Evolutionary conservation across 2,113 vertebrate genomes (phyloP).

Genomic region (Zapornia atra): DNA sequence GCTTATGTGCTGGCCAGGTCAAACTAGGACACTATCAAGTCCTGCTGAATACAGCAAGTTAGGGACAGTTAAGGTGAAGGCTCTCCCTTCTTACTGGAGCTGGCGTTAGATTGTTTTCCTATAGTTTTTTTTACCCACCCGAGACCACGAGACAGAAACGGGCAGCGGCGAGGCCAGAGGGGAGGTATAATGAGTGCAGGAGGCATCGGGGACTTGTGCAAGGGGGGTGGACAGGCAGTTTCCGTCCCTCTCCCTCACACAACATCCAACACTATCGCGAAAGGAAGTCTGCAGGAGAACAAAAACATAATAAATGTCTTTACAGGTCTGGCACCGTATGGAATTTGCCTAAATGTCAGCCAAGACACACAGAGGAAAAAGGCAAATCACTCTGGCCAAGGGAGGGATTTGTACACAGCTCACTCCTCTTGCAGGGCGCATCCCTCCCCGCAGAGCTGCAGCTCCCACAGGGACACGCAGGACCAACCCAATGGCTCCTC

Average conservation of each 20-base stretch:
- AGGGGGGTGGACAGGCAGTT: not conserved
- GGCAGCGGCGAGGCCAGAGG: not conserved
- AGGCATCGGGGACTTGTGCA: fast-evolving
- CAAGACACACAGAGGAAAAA: not conserved
- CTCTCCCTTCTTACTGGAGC: not conserved
- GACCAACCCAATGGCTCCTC: not conserved
- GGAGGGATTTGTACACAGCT: not conserved
- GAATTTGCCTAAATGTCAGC: not conserved
- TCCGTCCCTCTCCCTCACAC: not conserved
- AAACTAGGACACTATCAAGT: not conserved
- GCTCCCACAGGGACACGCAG: not conserved
- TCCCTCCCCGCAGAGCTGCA: not conserved
- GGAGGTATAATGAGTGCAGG: fast-evolving
- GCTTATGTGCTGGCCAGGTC: too few species aligned
- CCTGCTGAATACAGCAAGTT: not conserved
- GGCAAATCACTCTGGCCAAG: not conserved
- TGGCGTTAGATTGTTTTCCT: not conserved
- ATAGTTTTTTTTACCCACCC: not conserved
- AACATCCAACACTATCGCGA: not conserved
- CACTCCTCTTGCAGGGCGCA: not conserved
- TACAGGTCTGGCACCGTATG: not conserved
- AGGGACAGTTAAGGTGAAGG: not conserved
- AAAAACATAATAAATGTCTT: not conserved
- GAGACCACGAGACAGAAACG: not conserved
- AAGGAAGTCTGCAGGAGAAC: not conserved